Evolutionary conservation across 2,888 invertebrate genomes (phyloP).

Genomic region (Ophion slaviceki): DNA sequence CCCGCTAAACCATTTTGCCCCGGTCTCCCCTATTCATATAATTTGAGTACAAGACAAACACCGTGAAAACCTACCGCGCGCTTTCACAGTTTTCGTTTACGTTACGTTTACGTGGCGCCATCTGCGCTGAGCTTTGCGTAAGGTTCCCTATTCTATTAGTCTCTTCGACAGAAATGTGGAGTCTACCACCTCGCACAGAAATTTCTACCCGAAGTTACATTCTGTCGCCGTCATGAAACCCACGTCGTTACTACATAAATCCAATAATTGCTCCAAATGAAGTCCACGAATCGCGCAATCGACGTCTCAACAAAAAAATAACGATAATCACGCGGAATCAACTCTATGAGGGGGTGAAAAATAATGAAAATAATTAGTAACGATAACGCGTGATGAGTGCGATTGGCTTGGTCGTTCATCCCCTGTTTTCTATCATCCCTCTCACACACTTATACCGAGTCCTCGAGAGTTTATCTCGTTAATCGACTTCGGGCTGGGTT

Average conservation of each 20-base stretch:
- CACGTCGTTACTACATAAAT: not conserved
- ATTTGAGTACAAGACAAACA: no score
- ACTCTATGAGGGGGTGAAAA: not conserved
- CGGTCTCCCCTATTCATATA: no score
- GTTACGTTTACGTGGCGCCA: no score
- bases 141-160: no score
- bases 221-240: not conserved
- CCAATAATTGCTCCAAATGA: not conserved
- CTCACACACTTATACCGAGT: conserved; percentile 16
- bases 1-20: no score
- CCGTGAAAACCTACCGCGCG: no score
- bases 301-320: not conserved
- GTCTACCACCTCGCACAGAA: no score
- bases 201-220: not conserved
- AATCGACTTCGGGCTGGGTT: conserved; percentile 61
- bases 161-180: no score
- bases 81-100: no score
- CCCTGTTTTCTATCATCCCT: conserved; percentile 18
- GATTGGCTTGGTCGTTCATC: conserved; percentile 41
- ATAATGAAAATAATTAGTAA: not conserved
- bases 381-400: not conserved
- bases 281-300: not conserved
- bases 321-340: not conserved
- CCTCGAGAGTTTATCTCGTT: conserved; percentile 63
- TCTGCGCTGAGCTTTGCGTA: no score